A percentile compares a stretch with the other conserved stretches of the same genome.
phyloP scores from a whole-genome alignment of 2,113 vertebrate species.

The Petaurus breviceps region DNA sequence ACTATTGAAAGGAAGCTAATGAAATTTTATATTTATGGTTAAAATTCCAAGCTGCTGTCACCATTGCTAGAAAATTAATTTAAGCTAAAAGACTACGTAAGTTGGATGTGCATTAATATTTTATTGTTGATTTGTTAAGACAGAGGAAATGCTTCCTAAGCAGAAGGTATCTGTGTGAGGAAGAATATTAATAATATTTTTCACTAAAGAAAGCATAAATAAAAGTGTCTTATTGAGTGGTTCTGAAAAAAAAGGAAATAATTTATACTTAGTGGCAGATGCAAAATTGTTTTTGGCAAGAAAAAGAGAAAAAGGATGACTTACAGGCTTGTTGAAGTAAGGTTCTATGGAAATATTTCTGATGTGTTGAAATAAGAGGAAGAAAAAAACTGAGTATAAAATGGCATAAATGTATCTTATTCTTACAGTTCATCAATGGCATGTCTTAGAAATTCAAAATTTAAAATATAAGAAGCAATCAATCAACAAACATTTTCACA shows the following conservation, averaged over 20 bases:
- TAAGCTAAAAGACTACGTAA: conserved; percentile 51
- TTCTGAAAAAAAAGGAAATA: conserved; percentile 44
- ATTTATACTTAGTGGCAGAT: conserved; percentile 23
- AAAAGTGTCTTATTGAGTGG: conserved; percentile 35
- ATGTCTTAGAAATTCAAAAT: not conserved
- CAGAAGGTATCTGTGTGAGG: conserved; percentile 45
- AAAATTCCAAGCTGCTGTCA: conserved; percentile 51
- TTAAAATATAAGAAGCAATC: not conserved
- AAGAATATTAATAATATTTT: conserved; percentile 46
- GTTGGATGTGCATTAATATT: conserved; percentile 25
- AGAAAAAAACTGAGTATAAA: not conserved
- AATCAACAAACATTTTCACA: not conserved
- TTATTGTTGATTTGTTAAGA: conserved; percentile 33
- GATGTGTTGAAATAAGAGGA: not conserved
- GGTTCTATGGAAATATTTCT: not conserved
- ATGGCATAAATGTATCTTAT: not conserved
- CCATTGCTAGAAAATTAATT: conserved; percentile 54
- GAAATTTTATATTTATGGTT: conserved; percentile 54
- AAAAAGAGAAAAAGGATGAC: conserved; percentile 38
- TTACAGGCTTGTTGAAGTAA: conserved; percentile 20
- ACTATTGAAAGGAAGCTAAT: conserved; percentile 42
- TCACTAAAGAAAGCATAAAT: conserved; percentile 49
- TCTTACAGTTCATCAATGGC: not conserved
- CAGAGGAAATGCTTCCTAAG: conserved; percentile 53
- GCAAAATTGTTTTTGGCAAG: conserved; percentile 16